Percentiles rank a stretch among this genome's conserved stretches.
phyloP scores from a whole-genome alignment of 2,797 vertebrate genomes.

The Okamejei kenojei region DNA sequence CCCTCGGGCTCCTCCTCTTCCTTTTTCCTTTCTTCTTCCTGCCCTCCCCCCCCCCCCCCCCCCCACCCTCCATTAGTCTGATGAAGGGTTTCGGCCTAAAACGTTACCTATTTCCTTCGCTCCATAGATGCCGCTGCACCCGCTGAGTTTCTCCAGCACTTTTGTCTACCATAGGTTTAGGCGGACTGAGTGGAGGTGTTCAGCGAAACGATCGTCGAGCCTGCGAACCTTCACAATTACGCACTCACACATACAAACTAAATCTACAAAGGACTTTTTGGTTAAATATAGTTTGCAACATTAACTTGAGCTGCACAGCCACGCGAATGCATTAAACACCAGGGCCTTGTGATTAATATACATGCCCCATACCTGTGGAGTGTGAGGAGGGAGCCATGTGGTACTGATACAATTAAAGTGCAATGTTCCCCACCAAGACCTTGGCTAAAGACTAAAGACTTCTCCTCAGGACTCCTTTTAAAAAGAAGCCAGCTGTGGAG shows the following conservation, averaged over 20 bases:
- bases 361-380: neutral
- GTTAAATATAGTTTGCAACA: neutral
- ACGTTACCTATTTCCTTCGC: no score
- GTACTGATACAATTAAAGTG: conserved; percentile 23
- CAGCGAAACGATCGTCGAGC: no score
- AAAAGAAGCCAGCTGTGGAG: conserved; percentile 9
- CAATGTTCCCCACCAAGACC: neutral
- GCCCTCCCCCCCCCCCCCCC: no score
- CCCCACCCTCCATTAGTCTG: no score
- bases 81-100: no score
- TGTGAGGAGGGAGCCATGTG: neutral
- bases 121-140: no score
- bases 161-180: no score
- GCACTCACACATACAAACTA: neutral
- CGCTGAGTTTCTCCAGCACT: no score
- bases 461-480: conserved; percentile 30
- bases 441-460: conserved; percentile 20
- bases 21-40: no score
- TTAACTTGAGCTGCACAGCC: neutral
- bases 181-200: no score
- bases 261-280: neutral
- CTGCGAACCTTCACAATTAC: no score
- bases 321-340: neutral
- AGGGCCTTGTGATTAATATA: conserved; percentile 14
- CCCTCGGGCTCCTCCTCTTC: no score